Base-by-base conservation (phyloP, 2,888 invertebrate species). In the Octodonta nipae region DNA sequence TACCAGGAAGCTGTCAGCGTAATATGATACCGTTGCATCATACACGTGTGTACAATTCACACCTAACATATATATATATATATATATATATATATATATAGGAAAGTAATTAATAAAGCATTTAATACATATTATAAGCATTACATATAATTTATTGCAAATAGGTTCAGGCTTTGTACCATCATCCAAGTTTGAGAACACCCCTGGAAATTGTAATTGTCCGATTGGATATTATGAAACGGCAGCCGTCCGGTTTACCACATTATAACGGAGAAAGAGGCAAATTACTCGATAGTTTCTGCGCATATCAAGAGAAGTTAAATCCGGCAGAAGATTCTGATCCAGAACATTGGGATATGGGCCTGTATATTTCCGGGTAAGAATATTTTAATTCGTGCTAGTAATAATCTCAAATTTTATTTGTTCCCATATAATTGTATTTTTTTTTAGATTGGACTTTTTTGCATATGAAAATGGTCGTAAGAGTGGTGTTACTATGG, bases 321-420 rank as follows among this genome's bases (percentile, higher is more conserved):
- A 83, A 84, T 58, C 71, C 76, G 0, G 57, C 63, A n/a, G 68
- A 66, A 11, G 82, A 83, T 45, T 64, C 66, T 0, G 67, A 80
- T 54, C 76, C 78, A 0, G 66, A 73, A 32, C 83, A 84, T 53
- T 84, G 83, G 83, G 84, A 85, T 52, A 77, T 84, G 70, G 82
- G 73, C 1, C 60, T 84, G 4, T 75, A 82, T 36, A 64, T 84
- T 24, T 82, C 84, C 12, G 83, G 82, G 69, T 76, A 64, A 58
- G 33, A 33, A 36, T 7, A n/a, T 8, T 14, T 14, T 7, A 35
- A 15, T 26, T 33, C n/a, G 6, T 20, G 20, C 7, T 7, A 20
- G 20, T 6, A 20, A 20, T 20, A n/a, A 20, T 20, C n/a, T 7
- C 20, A n/a, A 20, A 20, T 20, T 20, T 20, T 20, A n/a, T n/a